Conservation (phyloP, 2,797 vertebrate species). For the Onychomys torridus region DNA sequence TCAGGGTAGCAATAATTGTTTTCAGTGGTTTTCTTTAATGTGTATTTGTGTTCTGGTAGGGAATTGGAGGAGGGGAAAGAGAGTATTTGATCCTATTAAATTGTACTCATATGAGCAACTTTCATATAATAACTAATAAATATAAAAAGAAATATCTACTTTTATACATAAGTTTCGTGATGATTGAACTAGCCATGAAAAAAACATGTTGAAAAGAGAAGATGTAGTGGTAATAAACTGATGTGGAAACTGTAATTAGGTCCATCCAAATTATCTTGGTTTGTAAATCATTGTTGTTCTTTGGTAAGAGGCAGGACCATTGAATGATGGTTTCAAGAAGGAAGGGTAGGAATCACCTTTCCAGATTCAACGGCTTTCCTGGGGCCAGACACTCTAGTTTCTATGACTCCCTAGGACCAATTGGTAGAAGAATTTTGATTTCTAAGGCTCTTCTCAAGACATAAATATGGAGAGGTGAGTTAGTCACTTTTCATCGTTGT, state of each 20-base stretch:
- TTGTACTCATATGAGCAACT: background rate
- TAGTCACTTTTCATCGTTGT: background rate
- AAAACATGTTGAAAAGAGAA: background rate
- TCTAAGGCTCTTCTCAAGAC: background rate
- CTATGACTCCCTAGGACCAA: background rate
- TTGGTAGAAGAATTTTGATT: background rate
- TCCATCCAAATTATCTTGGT: background rate
- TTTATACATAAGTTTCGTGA: background rate
- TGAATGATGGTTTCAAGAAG: background rate
- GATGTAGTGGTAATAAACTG: background rate
- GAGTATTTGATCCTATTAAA: background rate
- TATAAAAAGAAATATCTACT: background rate
- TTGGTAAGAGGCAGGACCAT: background rate
- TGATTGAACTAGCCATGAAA: background rate
- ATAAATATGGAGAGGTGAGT: background rate
- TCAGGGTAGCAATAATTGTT: background rate
- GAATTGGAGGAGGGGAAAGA: background rate
- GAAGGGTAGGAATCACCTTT: background rate
- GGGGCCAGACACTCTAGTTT: background rate
- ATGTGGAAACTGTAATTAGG: background rate
- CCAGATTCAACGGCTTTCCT: background rate
- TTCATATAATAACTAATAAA: background rate
- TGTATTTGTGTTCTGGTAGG: background rate
- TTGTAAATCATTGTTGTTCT: background rate
- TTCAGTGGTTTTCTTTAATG: background rate